Evolutionary conservation across 2,113 vertebrate species (phyloP).

Genomic region (Hippocampus mohnikei): DNA sequence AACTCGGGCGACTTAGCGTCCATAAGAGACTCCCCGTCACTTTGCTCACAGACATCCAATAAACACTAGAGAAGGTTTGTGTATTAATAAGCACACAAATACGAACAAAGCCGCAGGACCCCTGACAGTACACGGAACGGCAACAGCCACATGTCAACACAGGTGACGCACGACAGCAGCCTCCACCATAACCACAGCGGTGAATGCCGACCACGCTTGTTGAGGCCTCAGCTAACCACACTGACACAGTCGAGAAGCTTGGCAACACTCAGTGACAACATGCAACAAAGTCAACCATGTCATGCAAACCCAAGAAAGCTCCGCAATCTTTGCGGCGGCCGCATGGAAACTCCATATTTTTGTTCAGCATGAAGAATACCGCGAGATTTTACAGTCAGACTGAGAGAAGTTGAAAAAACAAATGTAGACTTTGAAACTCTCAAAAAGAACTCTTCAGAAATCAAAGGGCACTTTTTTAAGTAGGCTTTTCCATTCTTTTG

Average conservation of each 20-base stretch:
- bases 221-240: slow-evolving; percentile 46
- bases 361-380: slow-evolving; percentile 79
- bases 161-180: slow-evolving; percentile 31
- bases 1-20: slow-evolving; percentile 48
- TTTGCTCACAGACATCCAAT: slow-evolving; percentile 25
- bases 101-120: slow-evolving; percentile 26
- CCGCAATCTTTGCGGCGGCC: slow-evolving; percentile 77
- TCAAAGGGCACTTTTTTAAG: background rate
- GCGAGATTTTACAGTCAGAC: background rate
- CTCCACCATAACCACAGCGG: slow-evolving; percentile 45
- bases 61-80: slow-evolving; percentile 5
- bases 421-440: background rate
- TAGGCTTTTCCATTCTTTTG: background rate
- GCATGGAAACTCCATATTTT: slow-evolving; percentile 69
- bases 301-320: slow-evolving; percentile 69
- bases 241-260: slow-evolving; percentile 48
- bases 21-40: slow-evolving; percentile 44
- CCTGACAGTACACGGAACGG: background rate
- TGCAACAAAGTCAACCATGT: slow-evolving; percentile 56
- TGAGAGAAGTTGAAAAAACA: background rate
- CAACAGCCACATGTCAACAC: slow-evolving; percentile 53
- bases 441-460: background rate
- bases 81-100: slow-evolving; percentile 13
- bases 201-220: slow-evolving; percentile 34
- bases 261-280: slow-evolving; percentile 57